Conservation (phyloP, 2,888 invertebrate genomes). For the Andrena minutula region DNA sequence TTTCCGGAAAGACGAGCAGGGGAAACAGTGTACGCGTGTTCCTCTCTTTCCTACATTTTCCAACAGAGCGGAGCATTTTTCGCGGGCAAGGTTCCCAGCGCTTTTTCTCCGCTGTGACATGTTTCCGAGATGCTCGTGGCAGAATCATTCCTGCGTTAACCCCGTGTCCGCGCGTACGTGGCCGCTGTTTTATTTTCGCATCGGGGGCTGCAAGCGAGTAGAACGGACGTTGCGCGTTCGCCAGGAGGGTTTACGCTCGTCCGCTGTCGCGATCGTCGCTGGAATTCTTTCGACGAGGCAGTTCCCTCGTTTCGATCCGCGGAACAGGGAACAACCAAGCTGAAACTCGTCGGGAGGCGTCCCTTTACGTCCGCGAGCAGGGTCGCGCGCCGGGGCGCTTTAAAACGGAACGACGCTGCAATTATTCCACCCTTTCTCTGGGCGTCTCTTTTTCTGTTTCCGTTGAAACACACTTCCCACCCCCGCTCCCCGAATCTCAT, state of each 20-base stretch:
- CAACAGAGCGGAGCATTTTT: slow-evolving; percentile 3
- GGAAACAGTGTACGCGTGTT: background rate
- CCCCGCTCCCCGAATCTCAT: background rate
- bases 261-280: slow-evolving; percentile 24
- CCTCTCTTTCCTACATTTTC: slow-evolving; percentile 2
- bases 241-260: slow-evolving; percentile 59
- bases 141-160: slow-evolving; percentile 21
- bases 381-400: background rate
- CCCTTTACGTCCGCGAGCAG: background rate
- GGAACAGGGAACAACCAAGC: background rate
- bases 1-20: background rate
- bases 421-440: background rate
- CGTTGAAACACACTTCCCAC: background rate
- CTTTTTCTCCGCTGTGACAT: no score
- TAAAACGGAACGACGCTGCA: background rate
- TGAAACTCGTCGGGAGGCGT: background rate
- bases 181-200: slow-evolving; percentile 48
- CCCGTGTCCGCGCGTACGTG: slow-evolving; percentile 12
- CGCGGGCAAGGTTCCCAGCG: background rate
- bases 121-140: background rate
- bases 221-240: slow-evolving; percentile 12
- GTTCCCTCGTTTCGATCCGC: background rate
- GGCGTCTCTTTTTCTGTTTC: background rate
- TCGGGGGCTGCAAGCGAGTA: slow-evolving; percentile 37
- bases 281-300: background rate